Evolutionary conservation across 2,797 vertebrate genomes (phyloP).

Genomic region (Neomorphus geoffroyi): DNA sequence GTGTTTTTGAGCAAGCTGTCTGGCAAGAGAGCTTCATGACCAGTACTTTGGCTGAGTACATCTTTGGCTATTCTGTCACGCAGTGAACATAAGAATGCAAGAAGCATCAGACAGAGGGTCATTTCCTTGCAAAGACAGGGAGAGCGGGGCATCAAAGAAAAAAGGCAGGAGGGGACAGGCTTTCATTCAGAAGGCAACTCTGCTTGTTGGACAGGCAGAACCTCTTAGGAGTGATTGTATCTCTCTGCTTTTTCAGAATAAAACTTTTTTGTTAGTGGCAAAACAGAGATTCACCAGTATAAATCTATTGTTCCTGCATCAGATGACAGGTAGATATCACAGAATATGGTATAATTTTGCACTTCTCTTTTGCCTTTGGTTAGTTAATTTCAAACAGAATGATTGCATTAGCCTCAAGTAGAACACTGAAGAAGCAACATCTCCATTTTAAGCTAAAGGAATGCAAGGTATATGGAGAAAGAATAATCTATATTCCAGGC

Average conservation of each 20-base stretch:
- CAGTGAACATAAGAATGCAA: conserved; percentile 44
- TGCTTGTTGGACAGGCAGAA: background rate
- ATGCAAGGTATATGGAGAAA: background rate
- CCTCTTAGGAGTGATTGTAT: background rate
- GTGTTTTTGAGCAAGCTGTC: conserved; percentile 50
- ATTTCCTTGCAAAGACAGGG: conserved; percentile 34
- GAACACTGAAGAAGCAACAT: background rate
- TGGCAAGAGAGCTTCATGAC: background rate
- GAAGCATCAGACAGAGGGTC: background rate
- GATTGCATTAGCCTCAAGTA: background rate
- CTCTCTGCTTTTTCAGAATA: background rate
- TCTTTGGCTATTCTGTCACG: conserved; percentile 50
- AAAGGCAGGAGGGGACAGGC: background rate
- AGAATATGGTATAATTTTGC: background rate
- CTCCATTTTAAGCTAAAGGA: background rate
- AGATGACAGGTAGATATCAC: background rate
- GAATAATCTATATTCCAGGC: background rate
- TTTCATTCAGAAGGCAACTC: background rate
- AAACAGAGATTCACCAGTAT: background rate
- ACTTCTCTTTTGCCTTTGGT: background rate
- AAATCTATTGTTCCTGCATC: conserved; percentile 21
- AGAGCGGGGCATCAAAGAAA: background rate
- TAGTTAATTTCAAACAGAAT: conserved; percentile 14
- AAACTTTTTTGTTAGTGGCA: conserved; percentile 6
- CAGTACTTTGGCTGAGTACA: background rate